A percentile compares a stretch with the other conserved stretches of the same genome.
These are phyloP conservation scores for Ophion costatus DNA, from an alignment of 2,888 invertebrate genomes.

Conservation along the genomic window DNA sequence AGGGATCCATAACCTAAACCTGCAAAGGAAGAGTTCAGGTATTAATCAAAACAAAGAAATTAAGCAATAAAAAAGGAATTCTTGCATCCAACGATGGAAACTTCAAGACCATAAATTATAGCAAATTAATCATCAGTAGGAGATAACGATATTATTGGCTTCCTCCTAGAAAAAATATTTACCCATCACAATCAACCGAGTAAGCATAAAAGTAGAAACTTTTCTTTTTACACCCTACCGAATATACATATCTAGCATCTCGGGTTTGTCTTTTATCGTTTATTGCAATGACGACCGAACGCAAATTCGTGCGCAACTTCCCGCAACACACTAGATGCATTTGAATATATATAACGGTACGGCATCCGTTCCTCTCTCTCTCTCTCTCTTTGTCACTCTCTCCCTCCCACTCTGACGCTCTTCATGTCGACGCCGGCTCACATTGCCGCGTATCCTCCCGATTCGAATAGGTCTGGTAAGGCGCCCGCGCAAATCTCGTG, in stretches of 20 bases:
- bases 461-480: neutral
- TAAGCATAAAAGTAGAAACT: neutral
- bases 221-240: neutral
- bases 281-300: slow-evolving; percentile 55
- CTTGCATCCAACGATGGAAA: neutral
- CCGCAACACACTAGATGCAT: slow-evolving; percentile 35
- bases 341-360: slow-evolving; percentile 54
- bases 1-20: neutral
- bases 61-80: neutral
- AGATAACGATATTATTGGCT: neutral
- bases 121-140: neutral
- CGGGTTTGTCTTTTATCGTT: slow-evolving; percentile 15
- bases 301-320: slow-evolving; percentile 55
- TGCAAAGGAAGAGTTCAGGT: neutral
- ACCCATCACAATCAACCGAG: neutral
- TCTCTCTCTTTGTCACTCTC: neutral
- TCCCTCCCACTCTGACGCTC: neutral
- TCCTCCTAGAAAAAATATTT: neutral
- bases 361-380: neutral
- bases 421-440: slow-evolving; percentile 11
- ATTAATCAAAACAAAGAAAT: neutral
- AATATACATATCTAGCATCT: neutral
- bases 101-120: neutral
- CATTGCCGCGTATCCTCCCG: neutral
- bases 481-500: neutral